Evolutionary conservation across 2,797 vertebrate genomes (phyloP).

Genomic region (Peromyscus eremicus): DNA sequence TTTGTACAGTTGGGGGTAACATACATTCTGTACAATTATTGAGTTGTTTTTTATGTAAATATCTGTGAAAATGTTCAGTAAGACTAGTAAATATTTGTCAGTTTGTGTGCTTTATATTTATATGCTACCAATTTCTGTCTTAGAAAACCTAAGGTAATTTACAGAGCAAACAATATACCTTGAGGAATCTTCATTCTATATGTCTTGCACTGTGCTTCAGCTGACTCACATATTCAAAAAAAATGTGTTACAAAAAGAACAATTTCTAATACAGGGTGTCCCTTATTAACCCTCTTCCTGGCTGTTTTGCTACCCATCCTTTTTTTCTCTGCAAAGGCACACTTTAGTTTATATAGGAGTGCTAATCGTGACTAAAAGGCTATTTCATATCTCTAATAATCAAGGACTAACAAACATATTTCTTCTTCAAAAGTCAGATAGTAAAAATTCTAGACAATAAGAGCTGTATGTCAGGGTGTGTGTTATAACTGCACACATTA

Average conservation of each 20-base stretch:
- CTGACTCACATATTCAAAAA: not conserved
- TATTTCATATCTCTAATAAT: not conserved
- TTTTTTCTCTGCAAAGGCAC: not conserved
- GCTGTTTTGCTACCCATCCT: not conserved
- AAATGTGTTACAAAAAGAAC: not conserved
- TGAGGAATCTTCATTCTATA: not conserved
- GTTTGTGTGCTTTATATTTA: constrained; percentile 47
- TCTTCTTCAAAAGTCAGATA: not conserved
- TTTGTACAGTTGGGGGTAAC: constrained; percentile 54
- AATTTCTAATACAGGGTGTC: not conserved
- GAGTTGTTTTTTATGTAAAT: constrained; percentile 60
- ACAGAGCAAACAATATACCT: not conserved
- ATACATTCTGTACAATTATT: constrained; percentile 37
- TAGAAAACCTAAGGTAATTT: constrained; percentile 1
- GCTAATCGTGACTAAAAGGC: not conserved
- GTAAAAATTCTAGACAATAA: not conserved
- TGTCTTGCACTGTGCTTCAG: not conserved
- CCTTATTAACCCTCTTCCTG: not conserved
- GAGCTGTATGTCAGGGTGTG: not conserved
- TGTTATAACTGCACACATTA: not conserved
- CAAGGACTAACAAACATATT: not conserved
- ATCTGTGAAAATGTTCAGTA: constrained; percentile 40
- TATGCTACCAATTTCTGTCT: constrained; percentile 17
- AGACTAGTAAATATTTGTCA: constrained; percentile 53
- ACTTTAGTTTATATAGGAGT: not conserved